Evolutionary conservation across 2,888 invertebrate genomes (phyloP), one percentile per base, ranked within the genome.

Genomic region (Pantelozetes paolii): DNA sequence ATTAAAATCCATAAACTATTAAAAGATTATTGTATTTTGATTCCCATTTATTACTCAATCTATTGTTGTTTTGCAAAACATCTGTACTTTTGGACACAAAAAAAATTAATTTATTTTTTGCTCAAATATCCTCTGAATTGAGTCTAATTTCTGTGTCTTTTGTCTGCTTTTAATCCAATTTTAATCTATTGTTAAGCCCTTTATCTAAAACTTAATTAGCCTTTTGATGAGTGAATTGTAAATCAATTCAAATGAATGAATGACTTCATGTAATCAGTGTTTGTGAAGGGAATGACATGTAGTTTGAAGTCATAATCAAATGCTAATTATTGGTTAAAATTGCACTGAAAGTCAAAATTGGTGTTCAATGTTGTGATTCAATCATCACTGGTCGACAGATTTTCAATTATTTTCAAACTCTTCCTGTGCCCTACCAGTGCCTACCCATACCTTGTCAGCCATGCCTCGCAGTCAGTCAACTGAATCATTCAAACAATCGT

Each of bases 311-410:
- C 18, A 28, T 57, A 30, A 57, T 57, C 57, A 57, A 57, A 57
- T 57, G 57, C 57, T 57, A 57, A 57, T 57, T 28, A 57, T 57
- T 57, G 15, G 57, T 3, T 57, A 13, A 11, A 13, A 36, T 8
- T 5, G 5, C 36, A 36, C 9, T 36, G 36, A 36, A 36, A 36
- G 36, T 36, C 36, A 36, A 36, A 54, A 54, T 1, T 36, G 36
- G 5, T 26, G 57, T 57, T 28, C 28, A 30, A 30, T 30, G 57
- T 9, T 1, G 45, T 18, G 15, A 57, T 57, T 28, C 18, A 28
- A 57, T 57, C 28, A 57, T 30, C 30, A 57, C 57, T 57, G 57
- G 57, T 57, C 57, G 20, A 18, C 28, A 57, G 57, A 28, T 30
- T 57, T 57, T 57, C 57, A 57, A 57, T 57, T 57, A 57, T 57